Base-by-base conservation (phyloP, 2,888 invertebrate genomes). In the Hydriomena furcata region DNA sequence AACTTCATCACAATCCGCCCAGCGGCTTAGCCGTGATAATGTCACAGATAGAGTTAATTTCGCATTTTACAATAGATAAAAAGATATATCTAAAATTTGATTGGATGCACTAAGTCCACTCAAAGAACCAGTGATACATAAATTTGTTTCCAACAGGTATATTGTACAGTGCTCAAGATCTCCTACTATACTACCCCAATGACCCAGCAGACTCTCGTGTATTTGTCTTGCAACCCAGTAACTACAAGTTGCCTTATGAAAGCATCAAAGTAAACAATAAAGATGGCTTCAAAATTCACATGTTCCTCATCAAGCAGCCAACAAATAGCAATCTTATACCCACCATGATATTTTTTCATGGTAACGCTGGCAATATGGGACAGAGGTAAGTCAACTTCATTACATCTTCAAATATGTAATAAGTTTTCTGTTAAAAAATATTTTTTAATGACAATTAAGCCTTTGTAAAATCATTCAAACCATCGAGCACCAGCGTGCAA, bases 321-420 rank as follows among this genome's bases (percentile, higher is more conserved):
- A 92, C 93, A 34, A 92, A 93, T 56, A 93, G 93, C 63, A 92
- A 93, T 61, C 91, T 92, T 68, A 93, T 93, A 42, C 96, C 97
- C 0, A 98, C 98, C 6, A 91, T 98, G 72, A 86, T 98, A 40
- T 98, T 96, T 84, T 94, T 98, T 60, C 98, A 99, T 91, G 98
- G 98, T 4, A 99, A 98, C 92, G 98, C 98, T 42, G 98, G 98
- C 7, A 99, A 98, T 78, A 97, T 98, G 93, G 98, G 98, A 0
- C 98, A 98, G 76, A 94, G 95, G 94, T 94, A 57, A 66, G 66
- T 37, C 6, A 4, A 11, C 5, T 23, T 2, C 4, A 11, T 11
- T 11, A 17, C 4, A 3, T 2, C 4, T 17, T 17, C 17, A 17
- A 17, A 2, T n/a, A n/a, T n/a, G n/a, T 7, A 20, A 1, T n/a